Base-by-base conservation (phyloP, 2,888 invertebrate species). In the Brenthis ino region DNA sequence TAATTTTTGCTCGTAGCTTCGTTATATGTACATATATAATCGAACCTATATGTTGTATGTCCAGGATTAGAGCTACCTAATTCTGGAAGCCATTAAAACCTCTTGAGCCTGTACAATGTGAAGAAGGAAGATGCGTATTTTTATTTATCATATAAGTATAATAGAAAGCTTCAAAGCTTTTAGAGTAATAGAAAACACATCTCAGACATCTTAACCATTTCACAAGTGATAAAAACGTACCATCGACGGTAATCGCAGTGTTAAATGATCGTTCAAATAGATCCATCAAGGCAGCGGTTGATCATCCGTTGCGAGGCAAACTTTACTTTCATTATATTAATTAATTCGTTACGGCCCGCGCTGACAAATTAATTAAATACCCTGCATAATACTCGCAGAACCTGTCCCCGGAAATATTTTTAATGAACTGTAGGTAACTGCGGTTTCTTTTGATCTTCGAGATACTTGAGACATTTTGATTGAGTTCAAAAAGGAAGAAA, bases 301-400 rank as follows among this genome's bases (percentile, higher is more conserved):
- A 66, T 66, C 60, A 66, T 53, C 65, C 68, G 71, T 67, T 64
- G 66, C 67, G 48, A 65, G 60, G 64, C 60, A 69, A 71, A 71
- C 63, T 69, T 71, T 64, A 71, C 64, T 69, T 71, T 71, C 69
- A 69, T 71, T 71, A 71, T 69, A 67, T 69, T 71, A 71, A 71
- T 71, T 71, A 71, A 71, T 69, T 71, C 64, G 67, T 69, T 67
- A 67, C 69, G 67, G 37, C 61, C 57, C 53, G 51, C 64, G 50
- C 64, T 67, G 66, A 64, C 67, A 71, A 69, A 71, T 71, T 71
- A 64, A 71, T 71, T 69, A 69, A 71, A 69, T 69, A 69, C 64
- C 58, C 56, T 64, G 58, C 60, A 67, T 61, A 65, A 61, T 65
- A 65, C 61, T 54, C 51, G 51, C 55, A 48, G 54, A 61, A 70